Percentiles rank a stretch among this genome's conserved stretches.
Evolutionary conservation across 2,888 invertebrate genomes (phyloP).

Genomic region (Arge pagana): DNA sequence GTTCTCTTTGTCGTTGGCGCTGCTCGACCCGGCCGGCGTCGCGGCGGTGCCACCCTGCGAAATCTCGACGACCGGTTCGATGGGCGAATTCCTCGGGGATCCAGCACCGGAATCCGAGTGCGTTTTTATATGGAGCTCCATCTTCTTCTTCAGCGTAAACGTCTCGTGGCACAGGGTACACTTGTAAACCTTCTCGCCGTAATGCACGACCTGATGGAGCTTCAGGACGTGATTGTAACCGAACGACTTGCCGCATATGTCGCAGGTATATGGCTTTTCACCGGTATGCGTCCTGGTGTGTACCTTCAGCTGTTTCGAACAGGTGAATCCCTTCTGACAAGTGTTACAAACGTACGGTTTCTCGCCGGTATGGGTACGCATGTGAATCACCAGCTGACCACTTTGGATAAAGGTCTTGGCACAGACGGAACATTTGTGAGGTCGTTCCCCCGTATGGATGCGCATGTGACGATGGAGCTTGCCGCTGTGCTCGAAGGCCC

Average conservation of each 20-base stretch:
- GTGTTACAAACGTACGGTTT: conserved; percentile 81
- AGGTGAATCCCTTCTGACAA: conserved; percentile 90
- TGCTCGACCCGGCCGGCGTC: conserved; percentile 37
- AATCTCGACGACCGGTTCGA: conserved; percentile 51
- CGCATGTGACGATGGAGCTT: conserved; percentile 89
- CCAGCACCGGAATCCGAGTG: conserved; percentile 65
- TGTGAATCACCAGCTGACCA: conserved; percentile 88
- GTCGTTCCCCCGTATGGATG: conserved; percentile 88
- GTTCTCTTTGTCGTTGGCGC: conserved; percentile 47
- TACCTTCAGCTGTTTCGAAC: conserved; percentile 89
- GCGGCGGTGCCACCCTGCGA: conserved; percentile 40
- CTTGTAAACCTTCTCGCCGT: conserved; percentile 89
- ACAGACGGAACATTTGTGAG: conserved; percentile 86
- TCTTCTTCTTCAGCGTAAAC: conserved; percentile 87
- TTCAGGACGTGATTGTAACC: conserved; percentile 91
- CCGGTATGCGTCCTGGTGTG: conserved; percentile 91
- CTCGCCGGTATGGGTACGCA: conserved; percentile 87
- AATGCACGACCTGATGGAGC: conserved; percentile 87
- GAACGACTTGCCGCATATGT: conserved; percentile 88
- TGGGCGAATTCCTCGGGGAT: conserved; percentile 54
- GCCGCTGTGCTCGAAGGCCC: conserved; percentile 90
- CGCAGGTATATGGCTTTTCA: conserved; percentile 88
- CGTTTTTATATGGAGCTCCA: conserved; percentile 86
- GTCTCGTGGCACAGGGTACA: conserved; percentile 91
- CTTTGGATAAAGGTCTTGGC: conserved; percentile 90